phyloP scores from a whole-genome alignment of 2,113 vertebrate genomes.

The Talpa occidentalis region DNA sequence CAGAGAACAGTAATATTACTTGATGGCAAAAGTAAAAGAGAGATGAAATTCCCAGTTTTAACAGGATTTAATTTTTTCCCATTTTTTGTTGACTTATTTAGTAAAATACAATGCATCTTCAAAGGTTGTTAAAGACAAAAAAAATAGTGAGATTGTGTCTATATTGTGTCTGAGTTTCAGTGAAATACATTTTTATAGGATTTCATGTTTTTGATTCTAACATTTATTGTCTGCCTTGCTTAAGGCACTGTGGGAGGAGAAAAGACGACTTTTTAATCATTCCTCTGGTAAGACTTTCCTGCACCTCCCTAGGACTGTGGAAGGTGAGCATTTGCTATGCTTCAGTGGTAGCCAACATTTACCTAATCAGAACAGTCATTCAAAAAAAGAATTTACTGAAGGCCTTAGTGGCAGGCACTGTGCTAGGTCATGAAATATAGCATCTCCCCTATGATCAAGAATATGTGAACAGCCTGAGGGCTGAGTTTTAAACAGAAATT shows the following conservation, averaged over 20 bases:
- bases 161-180: background rate
- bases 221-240: background rate
- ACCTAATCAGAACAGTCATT: background rate
- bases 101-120: background rate
- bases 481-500: background rate
- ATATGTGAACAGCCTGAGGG: background rate
- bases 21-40: background rate
- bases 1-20: background rate
- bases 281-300: background rate
- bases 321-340: background rate
- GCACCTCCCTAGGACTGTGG: background rate
- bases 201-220: constrained; percentile 41
- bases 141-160: background rate
- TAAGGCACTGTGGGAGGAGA: background rate
- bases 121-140: background rate
- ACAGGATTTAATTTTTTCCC: background rate
- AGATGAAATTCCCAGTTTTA: background rate
- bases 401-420: background rate
- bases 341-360: background rate
- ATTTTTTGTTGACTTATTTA: background rate
- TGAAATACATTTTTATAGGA: background rate
- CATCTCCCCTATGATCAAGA: background rate
- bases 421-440: background rate
- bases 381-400: background rate
- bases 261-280: background rate